Evolutionary conservation across 2,797 vertebrate species (phyloP).

Genomic region (Odontamblyopus lacepedii): DNA sequence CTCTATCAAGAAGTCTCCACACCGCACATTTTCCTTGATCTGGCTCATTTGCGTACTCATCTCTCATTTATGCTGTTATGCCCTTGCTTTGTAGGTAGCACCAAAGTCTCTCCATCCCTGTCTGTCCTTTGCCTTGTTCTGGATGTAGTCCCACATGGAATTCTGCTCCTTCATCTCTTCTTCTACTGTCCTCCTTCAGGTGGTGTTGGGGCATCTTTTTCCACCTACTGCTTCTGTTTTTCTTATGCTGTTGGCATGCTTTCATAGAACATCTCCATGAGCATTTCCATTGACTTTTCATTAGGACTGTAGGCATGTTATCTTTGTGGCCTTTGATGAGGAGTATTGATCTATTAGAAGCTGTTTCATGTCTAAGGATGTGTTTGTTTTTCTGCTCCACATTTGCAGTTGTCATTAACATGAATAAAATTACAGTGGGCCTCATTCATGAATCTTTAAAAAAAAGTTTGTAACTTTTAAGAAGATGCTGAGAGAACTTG

Average conservation of each 20-base stretch:
- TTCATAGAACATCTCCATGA: background rate
- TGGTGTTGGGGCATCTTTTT: background rate
- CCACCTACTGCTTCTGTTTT: background rate
- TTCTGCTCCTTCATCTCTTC: background rate
- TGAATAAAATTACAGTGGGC: too few relatives aligned
- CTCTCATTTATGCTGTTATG: too few relatives aligned
- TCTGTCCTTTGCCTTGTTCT: background rate
- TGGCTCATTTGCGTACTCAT: too few relatives aligned
- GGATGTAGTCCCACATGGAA: background rate
- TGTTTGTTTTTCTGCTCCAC: background rate
- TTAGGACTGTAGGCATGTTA: background rate
- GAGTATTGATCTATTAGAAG: background rate
- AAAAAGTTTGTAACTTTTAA: too few relatives aligned
- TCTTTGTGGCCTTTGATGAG: background rate
- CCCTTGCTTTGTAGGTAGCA: too few relatives aligned
- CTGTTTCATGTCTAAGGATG: constrained; percentile 32
- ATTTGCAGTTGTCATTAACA: too few relatives aligned
- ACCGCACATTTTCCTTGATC: too few relatives aligned
- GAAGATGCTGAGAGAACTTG: too few relatives aligned
- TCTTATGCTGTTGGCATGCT: background rate
- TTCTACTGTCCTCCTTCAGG: background rate
- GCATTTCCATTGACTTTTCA: background rate
- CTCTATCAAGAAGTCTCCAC: too few relatives aligned
- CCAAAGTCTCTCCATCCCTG: background rate
- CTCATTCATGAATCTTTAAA: too few relatives aligned